Percentiles rank a stretch among this genome's conserved stretches.
These are phyloP conservation scores for Aleiodes leptofemur DNA, from an alignment of 2,888 invertebrate genomes.

Conservation along the genomic window DNA sequence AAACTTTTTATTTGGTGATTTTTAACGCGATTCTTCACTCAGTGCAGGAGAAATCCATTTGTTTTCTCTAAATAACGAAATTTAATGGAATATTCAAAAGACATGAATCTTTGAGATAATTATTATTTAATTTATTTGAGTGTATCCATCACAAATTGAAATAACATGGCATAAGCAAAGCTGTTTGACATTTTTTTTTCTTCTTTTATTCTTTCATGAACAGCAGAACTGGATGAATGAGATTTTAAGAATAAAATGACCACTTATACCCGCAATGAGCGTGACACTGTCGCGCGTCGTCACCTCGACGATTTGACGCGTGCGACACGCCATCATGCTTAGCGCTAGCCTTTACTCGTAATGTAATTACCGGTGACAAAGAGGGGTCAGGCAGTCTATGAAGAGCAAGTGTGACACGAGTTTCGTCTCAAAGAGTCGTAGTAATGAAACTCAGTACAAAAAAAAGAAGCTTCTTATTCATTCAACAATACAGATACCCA, in stretches of 20 bases:
- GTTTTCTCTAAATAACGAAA: too few species aligned
- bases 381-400: conserved; percentile 9
- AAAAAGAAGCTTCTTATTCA: neutral
- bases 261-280: conserved; percentile 27
- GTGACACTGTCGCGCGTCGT: conserved; percentile 33
- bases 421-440: too few species aligned
- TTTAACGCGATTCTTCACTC: too few species aligned
- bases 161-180: conserved; percentile 18
- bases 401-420: too few species aligned
- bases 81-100: too few species aligned
- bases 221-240: conserved; percentile 24
- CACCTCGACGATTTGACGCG: conserved; percentile 53
- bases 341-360: neutral
- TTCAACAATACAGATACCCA: neutral
- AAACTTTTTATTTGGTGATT: too few species aligned
- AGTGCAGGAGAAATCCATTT: too few species aligned
- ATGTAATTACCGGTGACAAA: conserved; percentile 33
- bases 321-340: conserved; percentile 62
- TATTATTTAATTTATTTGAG: conserved; percentile 2
- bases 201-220: neutral
- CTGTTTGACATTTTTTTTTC: conserved; percentile 27
- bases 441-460: too few species aligned
- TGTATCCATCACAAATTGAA: conserved; percentile 3
- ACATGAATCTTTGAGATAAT: too few species aligned
- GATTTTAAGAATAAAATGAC: conserved; percentile 20